phyloP scores from a whole-genome alignment of 2,888 invertebrate species.

The Aporophyla lueneburgensis region DNA sequence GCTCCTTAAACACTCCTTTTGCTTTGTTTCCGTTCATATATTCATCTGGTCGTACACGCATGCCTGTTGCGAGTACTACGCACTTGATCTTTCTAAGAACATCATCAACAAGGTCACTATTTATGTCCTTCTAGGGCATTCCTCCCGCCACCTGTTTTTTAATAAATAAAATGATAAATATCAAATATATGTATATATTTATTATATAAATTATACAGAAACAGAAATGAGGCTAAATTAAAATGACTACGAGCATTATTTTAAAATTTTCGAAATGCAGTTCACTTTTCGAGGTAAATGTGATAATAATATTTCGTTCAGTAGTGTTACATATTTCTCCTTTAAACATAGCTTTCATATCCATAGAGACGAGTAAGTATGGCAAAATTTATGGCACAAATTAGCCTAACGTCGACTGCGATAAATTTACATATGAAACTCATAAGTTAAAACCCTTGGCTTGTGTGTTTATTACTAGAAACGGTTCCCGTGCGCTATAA shows the following conservation, averaged over 20 bases:
- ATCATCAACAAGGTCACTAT: too few species aligned
- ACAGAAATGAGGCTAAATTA: background rate
- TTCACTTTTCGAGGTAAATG: background rate
- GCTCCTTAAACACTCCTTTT: too few species aligned
- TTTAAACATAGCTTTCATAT: constrained; percentile 77
- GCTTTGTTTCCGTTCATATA: too few species aligned
- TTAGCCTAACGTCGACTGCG: constrained; percentile 86
- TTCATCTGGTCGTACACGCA: too few species aligned
- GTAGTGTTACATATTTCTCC: constrained; percentile 76
- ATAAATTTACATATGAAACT: constrained; percentile 90
- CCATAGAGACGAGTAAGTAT: constrained; percentile 83
- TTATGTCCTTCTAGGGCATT: too few species aligned
- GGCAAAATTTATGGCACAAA: constrained; percentile 87
- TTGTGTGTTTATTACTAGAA: constrained; percentile 74
- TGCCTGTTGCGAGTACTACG: too few species aligned
- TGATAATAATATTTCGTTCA: constrained; percentile 23
- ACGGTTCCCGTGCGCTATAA: constrained; percentile 60
- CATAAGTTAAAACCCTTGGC: constrained; percentile 85
- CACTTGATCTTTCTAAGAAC: too few species aligned
- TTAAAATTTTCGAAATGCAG: background rate
- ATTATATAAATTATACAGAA: too few species aligned
- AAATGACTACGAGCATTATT: background rate
- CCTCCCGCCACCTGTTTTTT: too few species aligned
- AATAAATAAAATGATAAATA: background rate
- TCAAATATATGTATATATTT: background rate